Conservation (phyloP, 1,140 invertebrate species). For the Maconellicoccus hirsutus region DNA sequence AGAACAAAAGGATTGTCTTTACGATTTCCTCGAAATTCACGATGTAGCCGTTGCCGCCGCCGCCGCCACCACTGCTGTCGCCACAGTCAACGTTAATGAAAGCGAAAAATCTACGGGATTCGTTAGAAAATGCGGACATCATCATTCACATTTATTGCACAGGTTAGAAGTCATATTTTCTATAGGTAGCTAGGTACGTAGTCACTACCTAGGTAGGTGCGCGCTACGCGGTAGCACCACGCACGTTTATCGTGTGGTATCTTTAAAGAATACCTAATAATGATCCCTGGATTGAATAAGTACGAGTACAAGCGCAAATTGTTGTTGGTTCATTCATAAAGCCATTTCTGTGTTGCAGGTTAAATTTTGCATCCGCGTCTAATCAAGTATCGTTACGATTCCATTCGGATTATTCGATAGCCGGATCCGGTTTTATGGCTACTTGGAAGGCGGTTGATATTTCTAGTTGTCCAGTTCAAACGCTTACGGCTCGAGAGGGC, state of each 20-base stretch:
- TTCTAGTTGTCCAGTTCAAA: conserved; percentile 48
- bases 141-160: conserved; percentile 33
- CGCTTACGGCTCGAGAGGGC: conserved; percentile 47
- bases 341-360: conserved; percentile 32
- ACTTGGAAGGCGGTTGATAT: conserved; percentile 55
- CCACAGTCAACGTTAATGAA: no score
- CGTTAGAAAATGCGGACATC: conserved; percentile 38
- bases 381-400: conserved; percentile 50
- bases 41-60: no score
- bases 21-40: conserved; percentile 47
- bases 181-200: no score
- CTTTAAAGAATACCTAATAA: no score
- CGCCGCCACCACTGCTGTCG: not conserved
- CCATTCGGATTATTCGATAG: conserved; percentile 55
- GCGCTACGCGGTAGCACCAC: no score
- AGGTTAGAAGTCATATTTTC: conserved; percentile 26
- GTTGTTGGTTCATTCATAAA: no score
- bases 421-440: conserved; percentile 49
- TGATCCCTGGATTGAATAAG: no score
- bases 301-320: no score
- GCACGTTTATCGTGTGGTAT: not conserved
- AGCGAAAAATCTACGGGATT: conserved; percentile 6
- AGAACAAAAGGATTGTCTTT: conserved; percentile 58
- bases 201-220: no score
- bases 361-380: conserved; percentile 46